Evolutionary conservation across 2,888 invertebrate species (phyloP).

Genomic region (Tuberolachnus salignus): DNA sequence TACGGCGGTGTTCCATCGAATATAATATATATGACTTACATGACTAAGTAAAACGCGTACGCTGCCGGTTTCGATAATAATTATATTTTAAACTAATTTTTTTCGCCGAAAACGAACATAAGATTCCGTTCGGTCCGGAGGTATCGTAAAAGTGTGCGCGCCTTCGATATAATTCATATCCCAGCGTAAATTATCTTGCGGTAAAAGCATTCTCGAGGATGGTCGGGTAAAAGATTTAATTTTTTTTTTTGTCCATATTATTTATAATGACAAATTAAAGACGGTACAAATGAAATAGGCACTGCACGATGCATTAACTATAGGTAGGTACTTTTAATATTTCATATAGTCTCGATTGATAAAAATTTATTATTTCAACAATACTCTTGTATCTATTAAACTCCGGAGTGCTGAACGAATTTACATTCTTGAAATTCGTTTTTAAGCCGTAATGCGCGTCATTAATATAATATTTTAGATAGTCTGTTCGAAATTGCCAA

Average conservation of each 20-base stretch:
- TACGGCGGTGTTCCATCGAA: too few relatives aligned
- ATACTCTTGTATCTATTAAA: neutral
- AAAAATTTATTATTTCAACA: neutral
- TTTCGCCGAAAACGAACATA: neutral
- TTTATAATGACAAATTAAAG: neutral
- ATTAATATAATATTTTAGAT: neutral
- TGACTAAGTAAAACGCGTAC: too few relatives aligned
- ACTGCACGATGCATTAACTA: neutral
- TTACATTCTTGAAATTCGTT: conserved; percentile 36
- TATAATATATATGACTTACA: too few relatives aligned
- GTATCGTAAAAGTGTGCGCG: neutral
- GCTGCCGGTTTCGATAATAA: neutral
- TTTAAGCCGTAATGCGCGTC: neutral
- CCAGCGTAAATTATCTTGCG: neutral
- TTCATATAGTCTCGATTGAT: neutral
- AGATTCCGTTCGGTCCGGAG: neutral
- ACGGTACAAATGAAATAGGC: too few relatives aligned
- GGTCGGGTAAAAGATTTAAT: conserved; percentile 2
- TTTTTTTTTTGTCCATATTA: neutral
- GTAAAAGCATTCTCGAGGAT: too few relatives aligned
- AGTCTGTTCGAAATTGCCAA: too few relatives aligned
- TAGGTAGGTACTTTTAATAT: neutral
- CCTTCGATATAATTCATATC: too few relatives aligned
- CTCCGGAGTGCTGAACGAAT: neutral
- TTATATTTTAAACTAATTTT: neutral